Evolutionary conservation across 2,888 invertebrate genomes (phyloP).

Genomic region (Philonicus albiceps): DNA sequence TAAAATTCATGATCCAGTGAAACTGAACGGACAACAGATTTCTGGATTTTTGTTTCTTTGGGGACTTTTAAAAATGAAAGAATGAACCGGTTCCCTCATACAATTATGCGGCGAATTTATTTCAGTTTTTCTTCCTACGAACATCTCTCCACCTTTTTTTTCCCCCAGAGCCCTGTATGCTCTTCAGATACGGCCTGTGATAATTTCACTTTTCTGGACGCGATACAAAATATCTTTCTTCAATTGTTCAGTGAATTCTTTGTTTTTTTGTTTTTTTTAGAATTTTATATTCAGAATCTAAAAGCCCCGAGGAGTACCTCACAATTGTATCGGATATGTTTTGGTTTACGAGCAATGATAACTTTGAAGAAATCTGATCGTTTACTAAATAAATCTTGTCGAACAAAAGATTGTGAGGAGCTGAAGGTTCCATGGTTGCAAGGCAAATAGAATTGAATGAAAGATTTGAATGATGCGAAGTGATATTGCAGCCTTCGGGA

Average conservation of each 20-base stretch:
- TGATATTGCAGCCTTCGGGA: not conserved
- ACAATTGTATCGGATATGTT: not conserved
- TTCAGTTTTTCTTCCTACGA: not conserved
- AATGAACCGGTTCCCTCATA: not conserved
- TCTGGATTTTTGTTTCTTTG: not conserved
- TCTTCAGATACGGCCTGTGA: not conserved
- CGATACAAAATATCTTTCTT: not conserved
- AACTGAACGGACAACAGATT: not conserved
- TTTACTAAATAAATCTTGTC: not conserved
- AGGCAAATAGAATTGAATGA: not conserved
- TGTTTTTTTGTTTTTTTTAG: not conserved
- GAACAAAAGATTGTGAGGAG: not conserved
- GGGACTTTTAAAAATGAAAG: not conserved
- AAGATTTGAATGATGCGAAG: not conserved
- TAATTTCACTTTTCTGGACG: not conserved
- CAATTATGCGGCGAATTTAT: not conserved
- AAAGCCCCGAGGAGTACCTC: not conserved
- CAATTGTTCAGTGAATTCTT: not conserved
- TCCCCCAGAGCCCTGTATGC: not conserved
- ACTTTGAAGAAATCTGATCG: not conserved
- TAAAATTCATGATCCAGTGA: not conserved
- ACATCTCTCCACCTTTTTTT: not conserved
- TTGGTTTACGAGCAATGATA: not conserved
- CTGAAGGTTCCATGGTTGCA: not conserved
- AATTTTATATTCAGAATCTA: not conserved